phyloP scores from a whole-genome alignment of 2,113 vertebrate species.

The Helogale parvula region DNA sequence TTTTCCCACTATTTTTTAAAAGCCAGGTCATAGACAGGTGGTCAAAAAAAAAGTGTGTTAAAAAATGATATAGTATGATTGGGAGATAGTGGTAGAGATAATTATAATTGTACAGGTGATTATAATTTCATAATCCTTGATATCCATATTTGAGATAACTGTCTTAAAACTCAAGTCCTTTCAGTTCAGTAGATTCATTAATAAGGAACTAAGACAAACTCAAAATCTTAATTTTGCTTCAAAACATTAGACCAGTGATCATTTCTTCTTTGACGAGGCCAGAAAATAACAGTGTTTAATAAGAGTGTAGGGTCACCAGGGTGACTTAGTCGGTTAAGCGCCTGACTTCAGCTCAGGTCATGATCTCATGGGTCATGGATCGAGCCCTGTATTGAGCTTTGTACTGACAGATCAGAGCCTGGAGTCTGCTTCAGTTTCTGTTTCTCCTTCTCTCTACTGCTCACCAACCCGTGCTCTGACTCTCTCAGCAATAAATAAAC shows the following conservation, averaged over 20 bases:
- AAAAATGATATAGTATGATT: background rate
- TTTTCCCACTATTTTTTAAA: background rate
- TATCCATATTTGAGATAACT: background rate
- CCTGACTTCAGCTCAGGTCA: too few species aligned
- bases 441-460: too few species aligned
- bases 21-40: background rate
- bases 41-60: background rate
- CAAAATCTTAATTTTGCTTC: background rate
- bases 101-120: background rate
- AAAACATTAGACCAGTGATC: background rate
- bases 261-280: background rate
- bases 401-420: too few species aligned
- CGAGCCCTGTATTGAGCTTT: too few species aligned
- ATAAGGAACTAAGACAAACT: background rate
- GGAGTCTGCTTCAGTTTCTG: too few species aligned
- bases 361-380: too few species aligned
- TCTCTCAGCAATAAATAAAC: too few species aligned
- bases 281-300: conserved; percentile 10
- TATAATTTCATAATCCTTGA: background rate
- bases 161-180: background rate
- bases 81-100: background rate
- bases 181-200: background rate
- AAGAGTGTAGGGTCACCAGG: background rate
- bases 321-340: too few species aligned
- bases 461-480: too few species aligned